These are phyloP conservation scores for Trichogramma pretiosum DNA, from an alignment of 1,140 invertebrate species.

Conservation along the genomic window DNA sequence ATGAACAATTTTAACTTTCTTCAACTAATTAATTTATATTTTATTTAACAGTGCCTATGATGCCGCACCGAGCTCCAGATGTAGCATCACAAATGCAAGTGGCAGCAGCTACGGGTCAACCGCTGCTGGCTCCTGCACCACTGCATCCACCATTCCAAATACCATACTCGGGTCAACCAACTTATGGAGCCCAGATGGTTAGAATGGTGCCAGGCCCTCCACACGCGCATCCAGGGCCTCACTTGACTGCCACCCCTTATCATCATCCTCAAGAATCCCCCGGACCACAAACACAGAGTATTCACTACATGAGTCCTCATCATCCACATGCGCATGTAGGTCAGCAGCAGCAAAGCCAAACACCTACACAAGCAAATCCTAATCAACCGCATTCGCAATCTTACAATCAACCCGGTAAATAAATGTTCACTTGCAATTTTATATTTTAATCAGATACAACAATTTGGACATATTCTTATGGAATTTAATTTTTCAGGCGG, in stretches of 20 bases:
- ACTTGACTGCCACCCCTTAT: constrained; percentile 52
- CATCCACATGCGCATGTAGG: constrained; percentile 42
- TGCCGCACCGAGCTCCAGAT: constrained; percentile 52
- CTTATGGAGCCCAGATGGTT: constrained; percentile 46
- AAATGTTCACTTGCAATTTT: neutral
- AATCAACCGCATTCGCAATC: constrained; percentile 52
- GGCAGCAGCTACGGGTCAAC: constrained; percentile 70
- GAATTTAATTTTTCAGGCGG: constrained; percentile 3
- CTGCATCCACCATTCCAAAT: constrained; percentile 56
- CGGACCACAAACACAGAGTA: constrained; percentile 43
- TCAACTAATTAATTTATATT: constrained; percentile 17
- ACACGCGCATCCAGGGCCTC: constrained; percentile 43
- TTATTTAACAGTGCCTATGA: constrained; percentile 58
- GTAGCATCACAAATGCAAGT: constrained; percentile 65
- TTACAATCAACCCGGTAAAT: constrained; percentile 46
- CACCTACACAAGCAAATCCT: constrained; percentile 55
- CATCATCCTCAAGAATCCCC: constrained; percentile 51
- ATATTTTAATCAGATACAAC: neutral
- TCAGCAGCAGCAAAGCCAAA: constrained; percentile 52
- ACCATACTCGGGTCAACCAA: constrained; percentile 50
- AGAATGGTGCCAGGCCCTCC: constrained; percentile 40
- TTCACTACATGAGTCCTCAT: constrained; percentile 54
- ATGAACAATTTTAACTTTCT: neutral
- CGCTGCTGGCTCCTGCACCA: constrained; percentile 62
- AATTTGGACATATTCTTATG: no score